Conservation (phyloP, 1,140 invertebrate species). For the Neotoxoptera formosana region DNA sequence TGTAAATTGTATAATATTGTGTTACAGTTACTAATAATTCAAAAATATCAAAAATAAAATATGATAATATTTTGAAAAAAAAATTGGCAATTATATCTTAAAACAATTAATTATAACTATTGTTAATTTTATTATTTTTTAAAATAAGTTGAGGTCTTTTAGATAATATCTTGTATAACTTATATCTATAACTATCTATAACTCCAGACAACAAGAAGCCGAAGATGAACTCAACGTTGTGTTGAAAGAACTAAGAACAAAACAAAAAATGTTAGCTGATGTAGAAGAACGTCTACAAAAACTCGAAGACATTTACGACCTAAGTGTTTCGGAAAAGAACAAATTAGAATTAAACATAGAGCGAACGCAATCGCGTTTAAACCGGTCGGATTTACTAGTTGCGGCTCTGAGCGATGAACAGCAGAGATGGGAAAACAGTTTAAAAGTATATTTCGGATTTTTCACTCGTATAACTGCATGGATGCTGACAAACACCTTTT, state of each 20-base stretch:
- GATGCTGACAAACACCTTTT: neutral
- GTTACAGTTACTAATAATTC: too few relatives aligned
- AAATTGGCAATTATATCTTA: too few relatives aligned
- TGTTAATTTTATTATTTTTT: neutral
- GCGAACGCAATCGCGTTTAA: constrained; percentile 78
- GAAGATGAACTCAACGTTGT: constrained; percentile 77
- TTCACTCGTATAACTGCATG: neutral
- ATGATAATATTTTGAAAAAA: too few relatives aligned
- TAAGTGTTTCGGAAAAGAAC: constrained; percentile 69
- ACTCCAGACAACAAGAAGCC: constrained; percentile 70
- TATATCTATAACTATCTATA: constrained; percentile 65
- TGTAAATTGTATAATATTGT: neutral
- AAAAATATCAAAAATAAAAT: too few relatives aligned
- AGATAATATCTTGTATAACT: neutral
- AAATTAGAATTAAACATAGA: constrained; percentile 72
- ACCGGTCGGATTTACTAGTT: constrained; percentile 81
- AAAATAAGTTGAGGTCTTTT: neutral
- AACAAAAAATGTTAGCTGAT: constrained; percentile 79
- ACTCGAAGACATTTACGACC: constrained; percentile 74
- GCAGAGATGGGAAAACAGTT: constrained; percentile 55
- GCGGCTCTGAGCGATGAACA: constrained; percentile 82
- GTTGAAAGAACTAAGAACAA: constrained; percentile 76
- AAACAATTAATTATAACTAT: neutral
- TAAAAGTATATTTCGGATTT: constrained; percentile 67
- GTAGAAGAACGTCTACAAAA: constrained; percentile 74